Base-by-base conservation (phyloP, 1,140 invertebrate genomes). In the Bicyclus anynana region DNA sequence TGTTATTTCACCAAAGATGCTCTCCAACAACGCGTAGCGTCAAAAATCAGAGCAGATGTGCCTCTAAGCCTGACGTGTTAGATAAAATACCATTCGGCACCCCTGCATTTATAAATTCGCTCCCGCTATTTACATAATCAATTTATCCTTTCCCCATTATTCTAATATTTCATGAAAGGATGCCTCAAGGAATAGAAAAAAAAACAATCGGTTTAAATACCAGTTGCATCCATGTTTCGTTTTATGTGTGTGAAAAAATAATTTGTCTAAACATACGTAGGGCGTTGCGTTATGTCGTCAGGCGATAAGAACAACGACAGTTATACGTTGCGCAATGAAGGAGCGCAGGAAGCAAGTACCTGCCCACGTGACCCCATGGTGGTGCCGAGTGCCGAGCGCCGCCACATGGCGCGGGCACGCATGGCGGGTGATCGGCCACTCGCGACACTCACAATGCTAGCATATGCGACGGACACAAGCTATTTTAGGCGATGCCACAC, bases 41-140 rank as follows among this genome's bases (percentile, higher is more conserved):
- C 53, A 61, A 72, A 62, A 83, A 84, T 78, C 74, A 72, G 77
- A 75, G 81, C 83, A 87, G 84, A 87, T 87, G 83, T 84, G 72
- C 74, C 53, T 71, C 46, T 57, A 62, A 74, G 62, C 60, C 60
- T 67, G 64, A 67, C 70, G 65, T 72, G 64, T 66, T 70, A 77
- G 69, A 75, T 72, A 77, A 72, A 76, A 65, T 72, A 62, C 56
- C 68, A 49, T 67, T 66, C 59, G 50, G 50, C 59, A 70, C 74
- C 74, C 80, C 66, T 66, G 59, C 51, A 53, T 62, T 62, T 65
- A 67, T 49, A 66, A 64, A 66, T 69, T 58, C 57, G 66, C 58
- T 55, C 27, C 37, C 61, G 63, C 56, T 70, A 80, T 81, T 77
- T 67, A 69, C 67, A 79, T 77, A 75, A 79, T 75, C 74, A 72